phyloP scores from a whole-genome alignment of 1,140 invertebrate species.

The Rhyzopertha dominica region DNA sequence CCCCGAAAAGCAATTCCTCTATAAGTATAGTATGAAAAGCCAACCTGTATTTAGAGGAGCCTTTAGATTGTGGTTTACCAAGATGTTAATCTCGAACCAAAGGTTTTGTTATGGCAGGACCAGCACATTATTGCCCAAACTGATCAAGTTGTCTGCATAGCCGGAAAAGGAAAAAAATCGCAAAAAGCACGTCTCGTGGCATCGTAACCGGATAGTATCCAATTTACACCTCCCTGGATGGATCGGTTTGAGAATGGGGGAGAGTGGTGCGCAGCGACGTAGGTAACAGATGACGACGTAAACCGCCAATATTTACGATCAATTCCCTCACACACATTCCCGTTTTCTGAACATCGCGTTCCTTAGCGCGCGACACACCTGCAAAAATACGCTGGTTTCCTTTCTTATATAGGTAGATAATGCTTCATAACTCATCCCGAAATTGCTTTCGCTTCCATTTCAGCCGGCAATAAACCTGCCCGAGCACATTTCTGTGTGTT shows the following conservation, averaged over 20 bases:
- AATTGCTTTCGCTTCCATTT: constrained; percentile 45
- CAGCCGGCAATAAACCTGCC: constrained; percentile 41
- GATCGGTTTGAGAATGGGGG: constrained; percentile 1
- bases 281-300: constrained; percentile 44
- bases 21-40: too few species aligned
- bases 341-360: constrained; percentile 30
- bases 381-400: constrained; percentile 43
- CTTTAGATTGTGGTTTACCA: too few species aligned
- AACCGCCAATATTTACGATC: constrained; percentile 46
- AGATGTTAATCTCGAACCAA: too few species aligned
- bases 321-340: constrained; percentile 31
- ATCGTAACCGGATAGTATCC: too few species aligned
- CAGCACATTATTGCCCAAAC: too few species aligned
- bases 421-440: constrained; percentile 42
- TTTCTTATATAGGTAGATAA: constrained; percentile 42
- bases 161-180: too few species aligned
- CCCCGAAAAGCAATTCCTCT: too few species aligned
- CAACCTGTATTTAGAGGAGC: too few species aligned
- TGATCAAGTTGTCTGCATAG: too few species aligned
- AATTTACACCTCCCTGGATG: constrained; percentile 11
- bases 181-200: too few species aligned
- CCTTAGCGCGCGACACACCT: constrained; percentile 34
- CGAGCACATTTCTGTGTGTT: constrained; percentile 38
- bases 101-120: too few species aligned
- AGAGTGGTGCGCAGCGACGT: constrained; percentile 25